These are phyloP conservation scores for Zaprionus kolodkinae DNA, from an alignment of 1,140 invertebrate genomes.

Conservation along the genomic window DNA sequence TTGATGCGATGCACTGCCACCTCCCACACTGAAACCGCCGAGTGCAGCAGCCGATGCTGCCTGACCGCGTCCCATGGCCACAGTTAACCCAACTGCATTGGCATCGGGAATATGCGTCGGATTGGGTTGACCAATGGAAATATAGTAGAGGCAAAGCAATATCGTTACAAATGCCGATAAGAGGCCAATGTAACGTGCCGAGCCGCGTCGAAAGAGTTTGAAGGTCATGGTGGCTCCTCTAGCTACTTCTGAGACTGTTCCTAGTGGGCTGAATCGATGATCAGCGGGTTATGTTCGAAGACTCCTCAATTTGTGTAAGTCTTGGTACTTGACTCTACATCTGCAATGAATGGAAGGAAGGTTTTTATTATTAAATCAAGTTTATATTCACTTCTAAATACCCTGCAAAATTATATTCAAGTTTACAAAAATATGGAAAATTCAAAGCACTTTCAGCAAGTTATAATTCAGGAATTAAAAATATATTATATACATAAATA, in stretches of 20 bases:
- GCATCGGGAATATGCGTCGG: slow-evolving; percentile 52
- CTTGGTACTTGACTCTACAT: slow-evolving; percentile 45
- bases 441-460: too few species aligned
- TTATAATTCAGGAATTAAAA: too few species aligned
- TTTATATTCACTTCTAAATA: too few species aligned
- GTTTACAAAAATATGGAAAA: too few species aligned
- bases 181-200: slow-evolving; percentile 80
- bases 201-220: slow-evolving; percentile 82
- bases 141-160: slow-evolving; percentile 82
- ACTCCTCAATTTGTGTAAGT: slow-evolving; percentile 3
- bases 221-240: slow-evolving; percentile 67
- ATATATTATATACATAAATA: too few species aligned
- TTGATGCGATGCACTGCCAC: slow-evolving; percentile 20
- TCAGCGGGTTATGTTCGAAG: not conserved
- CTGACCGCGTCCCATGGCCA: slow-evolving; percentile 39
- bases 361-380: too few species aligned
- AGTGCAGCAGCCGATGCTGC: slow-evolving; percentile 15
- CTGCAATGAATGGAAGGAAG: slow-evolving; percentile 29
- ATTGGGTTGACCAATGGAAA: slow-evolving; percentile 81
- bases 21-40: slow-evolving; percentile 35
- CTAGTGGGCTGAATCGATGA: not conserved
- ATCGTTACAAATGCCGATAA: slow-evolving; percentile 82
- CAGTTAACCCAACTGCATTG: slow-evolving; percentile 34
- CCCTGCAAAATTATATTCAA: too few species aligned
- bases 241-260: not conserved